Percentiles rank a stretch among this genome's conserved stretches.
phyloP scores from a whole-genome alignment of 2,888 invertebrate species.

The Agriopis aurantiaria region DNA sequence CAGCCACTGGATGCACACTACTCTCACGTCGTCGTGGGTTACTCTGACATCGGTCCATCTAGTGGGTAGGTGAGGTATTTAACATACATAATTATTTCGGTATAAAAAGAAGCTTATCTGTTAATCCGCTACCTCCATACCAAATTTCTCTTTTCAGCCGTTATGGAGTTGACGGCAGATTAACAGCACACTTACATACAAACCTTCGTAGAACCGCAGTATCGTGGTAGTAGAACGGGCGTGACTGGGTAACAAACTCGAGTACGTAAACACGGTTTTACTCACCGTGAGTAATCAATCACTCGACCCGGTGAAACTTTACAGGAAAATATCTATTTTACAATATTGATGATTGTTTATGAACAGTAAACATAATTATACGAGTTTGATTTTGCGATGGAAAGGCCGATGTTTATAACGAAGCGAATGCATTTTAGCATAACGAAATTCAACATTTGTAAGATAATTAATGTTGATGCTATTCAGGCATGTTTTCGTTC shows the following conservation, averaged over 20 bases:
- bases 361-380: too few relatives aligned
- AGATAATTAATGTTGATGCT: conserved; percentile 13
- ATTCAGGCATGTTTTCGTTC: conserved; percentile 10
- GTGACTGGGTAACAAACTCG: background rate
- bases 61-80: too few relatives aligned
- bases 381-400: background rate
- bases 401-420: background rate
- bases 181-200: too few relatives aligned
- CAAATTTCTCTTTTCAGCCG: too few relatives aligned
- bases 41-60: too few relatives aligned
- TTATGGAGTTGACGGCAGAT: too few relatives aligned
- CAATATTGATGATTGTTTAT: too few relatives aligned
- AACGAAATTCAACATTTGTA: conserved; percentile 10
- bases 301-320: background rate
- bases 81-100: background rate
- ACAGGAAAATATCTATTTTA: background rate
- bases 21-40: too few relatives aligned
- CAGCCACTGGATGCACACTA: too few relatives aligned
- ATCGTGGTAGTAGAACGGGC: too few relatives aligned
- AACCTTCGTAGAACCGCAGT: too few relatives aligned
- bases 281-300: background rate
- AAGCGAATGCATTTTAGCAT: background rate
- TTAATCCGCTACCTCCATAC: too few relatives aligned
- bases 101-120: background rate
- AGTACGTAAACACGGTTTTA: background rate